These are phyloP conservation scores for Electrona antarctica DNA, from an alignment of 2,113 vertebrate species.

Conservation along the genomic window DNA sequence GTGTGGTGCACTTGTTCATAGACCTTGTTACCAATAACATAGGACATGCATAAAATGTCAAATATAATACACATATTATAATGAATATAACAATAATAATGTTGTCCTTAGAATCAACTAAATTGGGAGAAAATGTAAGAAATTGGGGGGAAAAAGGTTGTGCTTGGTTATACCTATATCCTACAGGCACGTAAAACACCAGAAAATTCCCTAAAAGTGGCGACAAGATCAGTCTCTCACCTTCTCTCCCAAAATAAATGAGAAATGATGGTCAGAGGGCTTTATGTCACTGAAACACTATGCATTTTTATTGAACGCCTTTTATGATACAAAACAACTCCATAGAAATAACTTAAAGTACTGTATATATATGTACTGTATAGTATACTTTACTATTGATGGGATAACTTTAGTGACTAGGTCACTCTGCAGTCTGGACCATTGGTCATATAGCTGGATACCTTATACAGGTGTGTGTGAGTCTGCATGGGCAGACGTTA, in stretches of 20 bases:
- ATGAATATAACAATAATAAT: too few species aligned
- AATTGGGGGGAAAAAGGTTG: too few species aligned
- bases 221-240: too few species aligned
- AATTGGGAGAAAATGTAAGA: too few species aligned
- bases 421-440: neutral
- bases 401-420: slow-evolving; percentile 21
- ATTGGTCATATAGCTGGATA: slow-evolving; percentile 9
- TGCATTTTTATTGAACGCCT: slow-evolving; percentile 60
- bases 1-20: neutral
- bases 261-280: slow-evolving; percentile 34
- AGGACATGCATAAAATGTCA: too few species aligned
- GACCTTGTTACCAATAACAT: too few species aligned
- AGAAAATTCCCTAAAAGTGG: too few species aligned
- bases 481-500: too few species aligned
- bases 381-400: slow-evolving; percentile 9
- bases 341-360: slow-evolving; percentile 58
- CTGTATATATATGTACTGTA: slow-evolving; percentile 16
- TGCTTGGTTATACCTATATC: too few species aligned
- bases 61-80: too few species aligned
- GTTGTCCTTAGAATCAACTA: too few species aligned
- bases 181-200: too few species aligned
- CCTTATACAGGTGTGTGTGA: neutral
- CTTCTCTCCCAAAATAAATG: neutral
- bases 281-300: slow-evolving; percentile 50
- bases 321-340: slow-evolving; percentile 59